Evolutionary conservation across 1,140 invertebrate species (phyloP).

Genomic region (Homarus americanus): DNA sequence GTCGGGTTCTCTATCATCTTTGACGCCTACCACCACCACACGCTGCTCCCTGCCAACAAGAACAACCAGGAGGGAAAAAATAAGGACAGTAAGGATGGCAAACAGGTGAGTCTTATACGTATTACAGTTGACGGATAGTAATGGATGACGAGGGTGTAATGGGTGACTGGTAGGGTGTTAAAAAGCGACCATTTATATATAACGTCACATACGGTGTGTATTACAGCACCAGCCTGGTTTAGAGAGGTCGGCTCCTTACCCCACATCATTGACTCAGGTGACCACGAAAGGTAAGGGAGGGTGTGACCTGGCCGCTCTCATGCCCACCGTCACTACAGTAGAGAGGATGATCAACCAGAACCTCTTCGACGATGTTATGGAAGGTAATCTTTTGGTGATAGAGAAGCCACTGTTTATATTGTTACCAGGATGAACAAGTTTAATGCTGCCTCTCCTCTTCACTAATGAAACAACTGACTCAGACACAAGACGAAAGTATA

Average conservation of each 20-base stretch:
- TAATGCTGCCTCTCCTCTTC: no score
- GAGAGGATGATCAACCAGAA: conserved; percentile 25
- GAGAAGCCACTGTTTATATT: no score
- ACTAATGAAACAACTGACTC: no score
- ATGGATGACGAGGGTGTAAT: no score
- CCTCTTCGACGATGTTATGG: neutral
- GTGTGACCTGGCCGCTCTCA: neutral
- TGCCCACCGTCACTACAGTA: neutral
- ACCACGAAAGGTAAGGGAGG: neutral
- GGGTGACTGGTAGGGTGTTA: no score
- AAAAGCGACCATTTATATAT: no score
- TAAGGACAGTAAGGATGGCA: neutral
- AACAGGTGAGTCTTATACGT: neutral
- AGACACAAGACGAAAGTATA: no score
- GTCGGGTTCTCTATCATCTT: neutral
- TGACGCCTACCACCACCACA: neutral
- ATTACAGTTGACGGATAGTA: no score
- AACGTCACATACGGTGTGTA: neutral
- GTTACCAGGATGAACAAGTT: no score
- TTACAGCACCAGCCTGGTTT: neutral
- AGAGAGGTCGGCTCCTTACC: neutral
- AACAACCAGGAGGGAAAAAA: neutral
- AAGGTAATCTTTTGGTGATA: neutral
- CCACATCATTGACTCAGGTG: no score
- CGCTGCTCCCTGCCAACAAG: neutral